phyloP scores from a whole-genome alignment of 2,113 vertebrate species.

The Poicephalus gulielmi region DNA sequence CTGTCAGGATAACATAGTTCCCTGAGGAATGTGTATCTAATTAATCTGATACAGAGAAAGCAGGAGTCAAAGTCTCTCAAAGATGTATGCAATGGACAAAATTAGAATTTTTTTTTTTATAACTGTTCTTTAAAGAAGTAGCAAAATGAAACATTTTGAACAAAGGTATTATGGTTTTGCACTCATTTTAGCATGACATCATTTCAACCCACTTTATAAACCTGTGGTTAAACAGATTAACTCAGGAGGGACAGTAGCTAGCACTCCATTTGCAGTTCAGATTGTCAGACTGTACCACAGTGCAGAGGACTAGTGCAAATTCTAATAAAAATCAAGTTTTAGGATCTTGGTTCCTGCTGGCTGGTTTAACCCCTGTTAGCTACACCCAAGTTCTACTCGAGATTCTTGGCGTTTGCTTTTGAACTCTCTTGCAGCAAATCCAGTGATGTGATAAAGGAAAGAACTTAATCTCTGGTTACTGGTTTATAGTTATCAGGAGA shows the following conservation, averaged over 20 bases:
- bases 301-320: not conserved
- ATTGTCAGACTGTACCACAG: not conserved
- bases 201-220: not conserved
- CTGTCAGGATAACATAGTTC: not conserved
- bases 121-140: not conserved
- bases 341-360: not conserved
- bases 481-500: not conserved
- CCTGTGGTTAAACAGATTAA: not conserved
- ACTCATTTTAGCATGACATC: not conserved
- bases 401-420: not conserved
- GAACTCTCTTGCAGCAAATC: not conserved
- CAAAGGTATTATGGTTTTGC: not conserved
- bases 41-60: not conserved
- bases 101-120: not conserved
- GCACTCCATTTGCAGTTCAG: not conserved
- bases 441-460: not conserved
- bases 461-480: not conserved
- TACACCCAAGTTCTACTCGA: not conserved
- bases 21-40: conserved; percentile 18
- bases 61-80: not conserved
- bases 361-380: not conserved
- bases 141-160: not conserved
- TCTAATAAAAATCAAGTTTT: not conserved
- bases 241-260: not conserved
- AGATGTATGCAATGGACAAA: not conserved